Base-by-base conservation (phyloP, 2,113 vertebrate species). In the Pelodiscus sinensis region DNA sequence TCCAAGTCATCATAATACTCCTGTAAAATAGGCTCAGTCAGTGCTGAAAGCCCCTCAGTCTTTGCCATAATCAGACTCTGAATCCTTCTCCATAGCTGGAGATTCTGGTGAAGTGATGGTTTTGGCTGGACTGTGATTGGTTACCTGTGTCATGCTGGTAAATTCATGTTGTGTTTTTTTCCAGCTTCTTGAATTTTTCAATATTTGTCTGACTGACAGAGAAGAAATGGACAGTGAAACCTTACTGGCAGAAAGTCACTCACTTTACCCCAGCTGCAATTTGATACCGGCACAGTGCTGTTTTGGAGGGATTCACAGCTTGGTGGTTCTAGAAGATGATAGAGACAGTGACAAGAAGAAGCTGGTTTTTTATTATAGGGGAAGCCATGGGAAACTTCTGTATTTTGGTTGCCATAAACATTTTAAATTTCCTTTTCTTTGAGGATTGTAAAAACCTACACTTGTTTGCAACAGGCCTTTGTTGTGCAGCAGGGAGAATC, bases 391-490 rank as follows among this genome's bases (percentile, higher is more conserved):
- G 1, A 1, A 85, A 3, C 77, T 25, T 92, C 29, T 60, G 56
- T 77, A 84, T 62, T 90, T 50, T 12, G 92, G 91, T 75, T 19
- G 51, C 16, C 2, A 24, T 60, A 91, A 85, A 54, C 35, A 2
- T 79, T 90, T 97, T 90, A 13, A 77, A 24, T 16, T 89, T 54
- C 31, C 4, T 85, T 87, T 6, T 6, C 91, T 90, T 55, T 81
- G 62, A n/a, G 93, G 84, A 92, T 62, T 8, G 88, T 19, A 68
- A 85, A 83, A 27, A 44, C 2, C 22, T 14, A 8, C 68, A 62
- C 84, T 75, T 75, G 82, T 35, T 81, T 68, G 89, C 38, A 85
- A 92, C 93, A 92, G 27, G n/a, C 1, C 62, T 58, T 94, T 1
- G 1, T 57, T 90, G 85, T 95, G 79, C 84, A 90, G 12, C 16